These are phyloP conservation scores for Frieseomelitta varia DNA, from an alignment of 1,140 invertebrate genomes.

Conservation along the genomic window DNA sequence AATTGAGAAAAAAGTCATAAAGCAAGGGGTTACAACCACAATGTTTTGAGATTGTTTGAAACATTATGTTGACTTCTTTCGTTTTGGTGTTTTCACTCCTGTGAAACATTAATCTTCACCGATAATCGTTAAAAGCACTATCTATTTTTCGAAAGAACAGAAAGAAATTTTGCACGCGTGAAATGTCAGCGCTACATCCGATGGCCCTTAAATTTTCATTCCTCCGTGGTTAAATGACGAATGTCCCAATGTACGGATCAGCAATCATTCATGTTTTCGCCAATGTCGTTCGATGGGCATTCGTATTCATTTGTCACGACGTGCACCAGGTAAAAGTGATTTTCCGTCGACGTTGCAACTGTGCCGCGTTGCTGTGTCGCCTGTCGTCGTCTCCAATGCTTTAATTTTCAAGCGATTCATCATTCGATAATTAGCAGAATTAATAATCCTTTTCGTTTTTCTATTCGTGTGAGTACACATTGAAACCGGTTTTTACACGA, in stretches of 20 bases:
- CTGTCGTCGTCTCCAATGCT: neutral
- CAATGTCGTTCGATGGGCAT: slow-evolving; percentile 22
- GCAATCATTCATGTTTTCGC: slow-evolving; percentile 39
- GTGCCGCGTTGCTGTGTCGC: neutral
- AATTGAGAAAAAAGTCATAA: no score
- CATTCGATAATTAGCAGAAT: neutral
- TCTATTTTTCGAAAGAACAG: neutral
- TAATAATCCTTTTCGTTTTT: neutral
- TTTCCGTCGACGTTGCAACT: slow-evolving; percentile 27
- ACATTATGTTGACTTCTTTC: no score
- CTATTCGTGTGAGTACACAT: no score
- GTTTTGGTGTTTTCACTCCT: neutral
- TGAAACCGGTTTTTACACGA: neutral
- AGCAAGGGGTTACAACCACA: no score
- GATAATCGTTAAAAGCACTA: neutral
- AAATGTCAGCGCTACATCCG: neutral
- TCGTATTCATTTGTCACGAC: slow-evolving; percentile 55
- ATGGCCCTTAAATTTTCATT: neutral
- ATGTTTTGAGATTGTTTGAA: no score
- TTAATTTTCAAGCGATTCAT: neutral
- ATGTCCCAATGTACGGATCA: slow-evolving; percentile 33
- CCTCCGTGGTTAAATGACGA: neutral
- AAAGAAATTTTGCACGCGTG: neutral
- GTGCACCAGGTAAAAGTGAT: slow-evolving; percentile 39
- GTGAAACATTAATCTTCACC: neutral